phyloP scores from a whole-genome alignment of 2,113 vertebrate species.

The Montifringilla adamsi region DNA sequence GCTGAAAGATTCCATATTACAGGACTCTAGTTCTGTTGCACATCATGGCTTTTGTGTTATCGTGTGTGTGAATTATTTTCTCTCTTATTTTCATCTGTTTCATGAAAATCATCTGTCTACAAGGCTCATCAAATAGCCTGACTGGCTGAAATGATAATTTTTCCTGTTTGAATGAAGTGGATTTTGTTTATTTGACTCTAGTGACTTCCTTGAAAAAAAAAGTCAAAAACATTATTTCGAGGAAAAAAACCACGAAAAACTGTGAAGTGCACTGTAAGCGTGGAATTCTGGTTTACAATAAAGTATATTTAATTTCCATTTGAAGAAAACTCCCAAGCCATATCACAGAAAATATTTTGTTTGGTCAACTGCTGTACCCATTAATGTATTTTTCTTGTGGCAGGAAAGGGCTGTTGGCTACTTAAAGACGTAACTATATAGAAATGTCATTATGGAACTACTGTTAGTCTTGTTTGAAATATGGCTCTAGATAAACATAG shows the following conservation, averaged over 20 bases:
- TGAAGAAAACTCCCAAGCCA: background rate
- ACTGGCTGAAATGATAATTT: background rate
- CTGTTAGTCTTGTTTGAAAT: background rate
- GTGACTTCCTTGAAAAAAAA: background rate
- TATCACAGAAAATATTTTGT: background rate
- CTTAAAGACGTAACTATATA: background rate
- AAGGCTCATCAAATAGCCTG: background rate
- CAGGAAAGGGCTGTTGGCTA: background rate
- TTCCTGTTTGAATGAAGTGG: background rate
- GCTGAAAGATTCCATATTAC: background rate
- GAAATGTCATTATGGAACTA: background rate
- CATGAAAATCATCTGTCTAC: background rate
- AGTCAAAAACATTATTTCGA: background rate
- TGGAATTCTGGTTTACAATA: background rate
- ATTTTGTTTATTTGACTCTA: background rate
- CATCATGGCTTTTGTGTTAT: background rate
- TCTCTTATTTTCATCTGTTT: background rate
- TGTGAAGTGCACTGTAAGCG: background rate
- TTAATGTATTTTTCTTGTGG: background rate
- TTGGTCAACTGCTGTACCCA: background rate
- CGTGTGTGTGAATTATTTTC: background rate
- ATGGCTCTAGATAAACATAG: background rate
- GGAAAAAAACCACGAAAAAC: fast-evolving
- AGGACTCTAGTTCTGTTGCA: background rate
- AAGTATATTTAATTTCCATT: background rate